Conservation (phyloP, 2,888 invertebrate species). For the Amblyjoppa fuscipennis region DNA sequence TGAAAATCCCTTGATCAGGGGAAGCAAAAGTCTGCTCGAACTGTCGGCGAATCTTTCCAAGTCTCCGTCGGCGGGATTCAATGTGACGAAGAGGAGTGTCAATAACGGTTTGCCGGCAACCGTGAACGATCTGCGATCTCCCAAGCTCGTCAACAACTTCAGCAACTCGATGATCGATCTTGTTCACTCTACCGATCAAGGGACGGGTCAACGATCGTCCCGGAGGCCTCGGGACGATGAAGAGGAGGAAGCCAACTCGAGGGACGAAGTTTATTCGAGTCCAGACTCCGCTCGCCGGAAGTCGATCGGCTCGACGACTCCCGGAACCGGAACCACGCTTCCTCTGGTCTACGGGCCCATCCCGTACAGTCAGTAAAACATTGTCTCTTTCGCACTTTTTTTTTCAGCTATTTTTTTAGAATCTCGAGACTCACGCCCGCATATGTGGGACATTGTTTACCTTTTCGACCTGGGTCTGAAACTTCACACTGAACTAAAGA, state of each 20-base stretch:
- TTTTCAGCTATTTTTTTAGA: conserved; percentile 28
- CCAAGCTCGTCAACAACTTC: conserved; percentile 78
- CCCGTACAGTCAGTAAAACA: conserved; percentile 91
- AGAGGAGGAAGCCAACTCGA: conserved; percentile 49
- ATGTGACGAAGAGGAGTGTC: neutral
- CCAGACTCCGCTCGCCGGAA: conserved; percentile 68
- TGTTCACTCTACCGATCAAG: conserved; percentile 42
- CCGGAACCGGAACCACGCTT: conserved; percentile 86
- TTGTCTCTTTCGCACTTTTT: conserved; percentile 42
- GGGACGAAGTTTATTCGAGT: conserved; percentile 48
- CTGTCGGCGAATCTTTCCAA: conserved; percentile 63
- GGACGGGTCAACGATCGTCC: conserved; percentile 43
- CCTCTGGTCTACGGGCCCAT: conserved; percentile 92
- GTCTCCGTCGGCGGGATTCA: conserved; percentile 29
- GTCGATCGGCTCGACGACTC: conserved; percentile 72
- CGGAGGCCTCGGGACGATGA: conserved; percentile 15
- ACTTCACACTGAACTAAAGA: no score
- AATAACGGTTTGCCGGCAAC: conserved; percentile 45
- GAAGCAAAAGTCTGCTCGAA: conserved; percentile 72
- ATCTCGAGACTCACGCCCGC: neutral
- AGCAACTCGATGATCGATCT: conserved; percentile 76
- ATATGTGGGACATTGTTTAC: no score
- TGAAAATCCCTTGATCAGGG: conserved; percentile 61
- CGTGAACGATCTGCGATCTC: conserved; percentile 76
- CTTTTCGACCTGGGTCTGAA: no score